phyloP scores from a whole-genome alignment of 2,113 vertebrate genomes.

The Thermophis baileyi region DNA sequence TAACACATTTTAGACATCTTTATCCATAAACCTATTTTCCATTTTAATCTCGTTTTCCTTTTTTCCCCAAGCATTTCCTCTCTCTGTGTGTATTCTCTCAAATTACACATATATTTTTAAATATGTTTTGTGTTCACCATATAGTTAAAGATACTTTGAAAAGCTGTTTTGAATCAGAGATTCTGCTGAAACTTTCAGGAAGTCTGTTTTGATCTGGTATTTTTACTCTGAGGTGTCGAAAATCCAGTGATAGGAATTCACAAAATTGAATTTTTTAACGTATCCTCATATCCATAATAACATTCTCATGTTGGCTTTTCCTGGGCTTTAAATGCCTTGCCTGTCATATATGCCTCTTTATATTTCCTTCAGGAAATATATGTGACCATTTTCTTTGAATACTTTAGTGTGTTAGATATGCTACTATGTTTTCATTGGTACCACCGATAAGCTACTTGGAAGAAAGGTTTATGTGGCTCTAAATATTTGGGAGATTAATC shows the following conservation, averaged over 20 bases:
- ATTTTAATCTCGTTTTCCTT: neutral
- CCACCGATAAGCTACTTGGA: neutral
- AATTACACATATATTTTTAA: neutral
- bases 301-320: neutral
- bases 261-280: neutral
- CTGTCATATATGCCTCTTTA: neutral
- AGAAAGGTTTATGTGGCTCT: neutral
- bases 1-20: neutral
- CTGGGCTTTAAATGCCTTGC: neutral
- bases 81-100: neutral
- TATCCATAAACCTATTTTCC: neutral
- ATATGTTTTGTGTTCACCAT: neutral
- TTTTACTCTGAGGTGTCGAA: neutral
- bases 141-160: neutral
- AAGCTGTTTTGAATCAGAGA: neutral
- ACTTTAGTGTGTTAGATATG: neutral
- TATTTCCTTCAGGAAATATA: neutral
- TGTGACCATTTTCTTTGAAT: neutral
- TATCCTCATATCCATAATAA: neutral
- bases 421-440: neutral
- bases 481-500: slow-evolving; percentile 6
- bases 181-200: neutral
- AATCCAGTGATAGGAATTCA: neutral
- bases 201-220: neutral
- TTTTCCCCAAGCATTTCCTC: neutral